phyloP scores from a whole-genome alignment of 2,797 vertebrate species.

The Protonibea diacanthus region DNA sequence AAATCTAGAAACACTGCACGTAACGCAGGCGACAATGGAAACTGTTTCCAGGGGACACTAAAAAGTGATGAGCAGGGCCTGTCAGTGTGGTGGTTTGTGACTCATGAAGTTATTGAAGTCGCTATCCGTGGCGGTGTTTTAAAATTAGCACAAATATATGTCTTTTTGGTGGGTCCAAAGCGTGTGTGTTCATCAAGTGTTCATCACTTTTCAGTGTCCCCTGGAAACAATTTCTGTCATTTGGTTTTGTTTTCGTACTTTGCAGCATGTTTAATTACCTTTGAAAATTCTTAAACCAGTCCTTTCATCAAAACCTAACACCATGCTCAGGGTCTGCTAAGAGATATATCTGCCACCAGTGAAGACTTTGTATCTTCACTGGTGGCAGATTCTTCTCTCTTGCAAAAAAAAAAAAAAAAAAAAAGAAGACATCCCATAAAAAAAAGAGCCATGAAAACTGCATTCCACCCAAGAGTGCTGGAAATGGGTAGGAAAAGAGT shows the following conservation, averaged over 20 bases:
- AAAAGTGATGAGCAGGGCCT: too few relatives aligned
- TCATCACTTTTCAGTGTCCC: background rate
- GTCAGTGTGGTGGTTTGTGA: background rate
- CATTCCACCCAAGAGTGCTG: constrained; percentile 67
- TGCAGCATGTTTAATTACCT: constrained; percentile 53
- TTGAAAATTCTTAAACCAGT: constrained; percentile 39
- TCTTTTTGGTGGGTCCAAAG: background rate
- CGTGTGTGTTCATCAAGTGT: background rate
- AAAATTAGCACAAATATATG: background rate
- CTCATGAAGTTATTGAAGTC: background rate
- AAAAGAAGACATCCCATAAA: constrained; percentile 26
- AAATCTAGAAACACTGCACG: background rate
- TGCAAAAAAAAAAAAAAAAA: constrained; percentile 54
- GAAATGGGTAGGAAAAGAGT: constrained; percentile 66
- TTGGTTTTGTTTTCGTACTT: constrained; percentile 14
- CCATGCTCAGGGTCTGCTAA: constrained; percentile 45
- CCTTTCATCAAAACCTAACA: constrained; percentile 49
- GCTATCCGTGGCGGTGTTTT: background rate
- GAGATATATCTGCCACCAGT: constrained; percentile 50
- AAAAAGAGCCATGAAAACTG: constrained; percentile 65
- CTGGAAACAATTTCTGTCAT: background rate
- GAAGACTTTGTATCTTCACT: constrained; percentile 33
- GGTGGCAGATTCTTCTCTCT: constrained; percentile 29
- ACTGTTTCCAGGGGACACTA: too few relatives aligned
- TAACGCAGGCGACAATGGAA: too few relatives aligned